A percentile compares a stretch with the other conserved stretches of the same genome.
Conservation (phyloP, 2,113 vertebrate genomes). For the Tretioscincus oriximinensis region DNA sequence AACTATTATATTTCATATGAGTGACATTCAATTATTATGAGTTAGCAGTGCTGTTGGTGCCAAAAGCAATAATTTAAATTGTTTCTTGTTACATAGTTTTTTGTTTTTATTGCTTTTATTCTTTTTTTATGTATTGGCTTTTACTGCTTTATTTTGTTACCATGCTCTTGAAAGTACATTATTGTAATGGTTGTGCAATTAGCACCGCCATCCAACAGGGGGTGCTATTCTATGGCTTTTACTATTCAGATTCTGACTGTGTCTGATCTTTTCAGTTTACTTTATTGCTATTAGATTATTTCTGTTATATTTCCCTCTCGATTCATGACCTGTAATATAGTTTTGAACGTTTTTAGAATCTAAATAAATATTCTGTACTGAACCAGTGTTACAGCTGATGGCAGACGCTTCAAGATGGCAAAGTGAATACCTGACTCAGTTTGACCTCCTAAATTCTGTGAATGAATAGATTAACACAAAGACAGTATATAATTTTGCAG, state of each 20-base stretch:
- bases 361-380: too few species aligned
- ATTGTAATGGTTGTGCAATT: neutral
- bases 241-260: neutral
- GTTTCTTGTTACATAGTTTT: neutral
- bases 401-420: too few species aligned
- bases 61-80: neutral
- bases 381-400: too few species aligned
- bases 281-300: too few species aligned
- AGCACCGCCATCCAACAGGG: neutral
- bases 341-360: too few species aligned
- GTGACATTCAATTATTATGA: neutral
- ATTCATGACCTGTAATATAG: too few species aligned
- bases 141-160: neutral
- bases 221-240: neutral
- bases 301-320: too few species aligned
- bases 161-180: neutral
- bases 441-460: too few species aligned
- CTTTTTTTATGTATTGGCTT: neutral
- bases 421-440: too few species aligned
- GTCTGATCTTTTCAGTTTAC: too few species aligned
- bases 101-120: neutral
- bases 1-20: neutral
- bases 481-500: too few species aligned
- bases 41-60: slow-evolving; percentile 14
- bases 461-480: too few species aligned